These are phyloP conservation scores for Prorops nasuta DNA, from an alignment of 1,140 invertebrate species.

Conservation along the genomic window DNA sequence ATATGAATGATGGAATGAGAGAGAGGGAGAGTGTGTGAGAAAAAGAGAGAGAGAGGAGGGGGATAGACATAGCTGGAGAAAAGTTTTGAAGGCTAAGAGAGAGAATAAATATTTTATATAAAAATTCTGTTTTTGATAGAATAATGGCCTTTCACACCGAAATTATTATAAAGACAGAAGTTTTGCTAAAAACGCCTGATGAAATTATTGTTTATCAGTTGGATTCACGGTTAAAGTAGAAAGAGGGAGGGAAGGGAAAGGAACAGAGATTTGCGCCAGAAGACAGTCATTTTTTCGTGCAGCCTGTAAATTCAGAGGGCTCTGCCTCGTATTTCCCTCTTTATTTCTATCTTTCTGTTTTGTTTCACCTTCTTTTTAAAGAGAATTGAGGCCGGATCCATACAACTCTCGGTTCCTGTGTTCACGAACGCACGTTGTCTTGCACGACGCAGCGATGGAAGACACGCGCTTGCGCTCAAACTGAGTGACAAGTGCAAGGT, in stretches of 20 bases:
- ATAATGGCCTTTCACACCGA: constrained; percentile 47
- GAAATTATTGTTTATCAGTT: no score
- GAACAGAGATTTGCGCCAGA: no score
- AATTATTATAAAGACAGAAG: no score
- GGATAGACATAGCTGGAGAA: constrained; percentile 33
- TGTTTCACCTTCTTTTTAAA: no score
- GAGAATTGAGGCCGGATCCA: constrained; percentile 3
- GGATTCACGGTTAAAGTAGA: no score
- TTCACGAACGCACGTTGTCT: constrained; percentile 56
- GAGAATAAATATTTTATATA: constrained; percentile 55
- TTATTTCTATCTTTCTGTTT: no score
- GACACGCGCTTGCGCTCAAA: constrained; percentile 62
- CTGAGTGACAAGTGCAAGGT: constrained; percentile 63
- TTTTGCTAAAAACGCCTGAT: no score
- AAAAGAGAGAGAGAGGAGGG: constrained; percentile 19
- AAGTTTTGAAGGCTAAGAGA: constrained; percentile 32
- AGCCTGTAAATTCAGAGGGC: no score
- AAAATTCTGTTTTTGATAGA: constrained; percentile 38
- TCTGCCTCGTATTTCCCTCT: no score
- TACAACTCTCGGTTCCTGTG: constrained; percentile 55
- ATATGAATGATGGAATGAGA: neutral
- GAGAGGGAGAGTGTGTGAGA: neutral
- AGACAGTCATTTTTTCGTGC: no score
- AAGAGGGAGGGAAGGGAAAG: no score
- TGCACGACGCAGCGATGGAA: constrained; percentile 53